Evolutionary conservation across 1,140 invertebrate species (phyloP), one percentile per base, ranked within the genome.

Genomic region (Diprion similis): DNA sequence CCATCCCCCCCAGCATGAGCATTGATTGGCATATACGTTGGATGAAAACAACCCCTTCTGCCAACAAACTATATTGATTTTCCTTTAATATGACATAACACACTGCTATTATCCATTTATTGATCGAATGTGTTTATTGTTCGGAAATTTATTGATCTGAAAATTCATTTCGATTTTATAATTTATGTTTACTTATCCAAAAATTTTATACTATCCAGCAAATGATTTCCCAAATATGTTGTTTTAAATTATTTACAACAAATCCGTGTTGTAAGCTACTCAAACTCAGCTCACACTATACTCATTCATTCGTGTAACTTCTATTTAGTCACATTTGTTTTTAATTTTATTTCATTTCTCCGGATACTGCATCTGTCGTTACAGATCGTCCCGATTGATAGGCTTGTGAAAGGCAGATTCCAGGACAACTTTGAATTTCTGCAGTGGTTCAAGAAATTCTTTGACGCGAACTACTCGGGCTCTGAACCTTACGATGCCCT

Each of bases 361-460:
- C 78, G 77, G 82, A 78, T 82, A 73, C 79, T 82, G 85, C 85
- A 84, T 84, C 89, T 88, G 90, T 90, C 80, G 73, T 85, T 88
- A 73, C 89, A 95, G 94, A 95, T 95, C 89, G 94, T 95, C 87
- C 93, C 94, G 79, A 95, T 96, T 90, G 94, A 95, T 91, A 94
- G 90, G 90, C 91, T 96, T 90, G 95, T 98, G 81, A 98, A 98
- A 90, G 96, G 96, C 84, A 93, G 95, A 79, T 98, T 98, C 89
- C 95, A 97, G 92, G 97, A 99, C 91, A 99, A 99, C 90, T 99
- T 99, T 91, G 98, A 99, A 88, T 99, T 99, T 91, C 93, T 99
- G 78, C 98, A 99, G 91, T 99, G 98, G 98, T 99, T 99, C 91
- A 99, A 99, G 91, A 98, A 98, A 88, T 99, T 99, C 89, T 99